A percentile compares a stretch with the other conserved stretches of the same genome.
Evolutionary conservation across 2,888 invertebrate genomes (phyloP).

Genomic region (Malthinus seriepunctatus): DNA sequence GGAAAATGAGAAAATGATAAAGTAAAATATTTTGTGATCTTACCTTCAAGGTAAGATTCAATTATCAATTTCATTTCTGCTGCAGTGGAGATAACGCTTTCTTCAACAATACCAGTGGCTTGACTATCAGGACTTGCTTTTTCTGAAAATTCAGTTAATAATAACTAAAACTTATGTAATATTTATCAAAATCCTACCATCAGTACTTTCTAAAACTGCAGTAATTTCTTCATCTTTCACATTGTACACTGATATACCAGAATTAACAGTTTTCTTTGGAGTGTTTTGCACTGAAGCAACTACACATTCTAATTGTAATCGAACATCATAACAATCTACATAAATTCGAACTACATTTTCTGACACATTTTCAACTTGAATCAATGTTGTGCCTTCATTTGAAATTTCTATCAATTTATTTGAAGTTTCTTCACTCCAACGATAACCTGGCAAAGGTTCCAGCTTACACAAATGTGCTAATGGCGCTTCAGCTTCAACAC

Average conservation of each 20-base stretch:
- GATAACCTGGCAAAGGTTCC: constrained; percentile 50
- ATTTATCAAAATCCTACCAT: too few species aligned
- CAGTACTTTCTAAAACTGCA: too few species aligned
- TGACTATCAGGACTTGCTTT: too few species aligned
- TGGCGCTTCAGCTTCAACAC: constrained; percentile 56
- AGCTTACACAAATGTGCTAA: constrained; percentile 62
- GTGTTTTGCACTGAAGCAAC: constrained; percentile 32
- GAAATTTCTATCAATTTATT: constrained; percentile 49
- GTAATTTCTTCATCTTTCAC: not conserved
- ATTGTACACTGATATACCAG: not conserved
- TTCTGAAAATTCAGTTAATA: too few species aligned
- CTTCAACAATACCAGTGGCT: too few species aligned
- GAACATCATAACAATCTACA: constrained; percentile 42
- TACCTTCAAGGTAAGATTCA: not conserved
- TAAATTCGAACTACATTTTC: constrained; percentile 43
- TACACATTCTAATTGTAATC: constrained; percentile 37
- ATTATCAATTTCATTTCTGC: not conserved
- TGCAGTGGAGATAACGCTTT: too few species aligned
- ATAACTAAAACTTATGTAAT: too few species aligned
- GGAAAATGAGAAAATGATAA: too few species aligned
- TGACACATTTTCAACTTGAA: constrained; percentile 45
- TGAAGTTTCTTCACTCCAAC: constrained; percentile 53
- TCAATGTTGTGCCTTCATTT: constrained; percentile 43
- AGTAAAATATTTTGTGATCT: not conserved
- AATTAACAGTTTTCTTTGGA: constrained; percentile 30